These are phyloP conservation scores for Machimus rusticus DNA, from an alignment of 2,888 invertebrate species.

Conservation along the genomic window DNA sequence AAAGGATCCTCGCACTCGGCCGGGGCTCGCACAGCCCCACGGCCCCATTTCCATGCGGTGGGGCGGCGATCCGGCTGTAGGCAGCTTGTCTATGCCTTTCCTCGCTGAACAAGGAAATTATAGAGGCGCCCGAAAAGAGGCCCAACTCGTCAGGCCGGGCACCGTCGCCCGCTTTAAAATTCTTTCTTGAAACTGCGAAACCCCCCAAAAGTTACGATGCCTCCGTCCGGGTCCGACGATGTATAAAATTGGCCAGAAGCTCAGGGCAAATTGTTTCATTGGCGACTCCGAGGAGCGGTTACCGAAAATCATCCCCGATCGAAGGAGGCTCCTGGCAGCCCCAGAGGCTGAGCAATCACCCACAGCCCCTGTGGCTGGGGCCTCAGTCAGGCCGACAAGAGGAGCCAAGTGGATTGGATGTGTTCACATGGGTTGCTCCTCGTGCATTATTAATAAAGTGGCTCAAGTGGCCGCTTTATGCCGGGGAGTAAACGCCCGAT, in stretches of 20 bases:
- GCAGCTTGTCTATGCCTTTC: not conserved
- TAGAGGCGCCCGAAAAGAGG: not conserved
- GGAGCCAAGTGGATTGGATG: constrained; percentile 40
- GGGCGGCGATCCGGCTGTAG: not conserved
- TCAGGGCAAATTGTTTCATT: constrained; percentile 36
- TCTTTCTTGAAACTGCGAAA: constrained; percentile 14
- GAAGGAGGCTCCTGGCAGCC: not conserved
- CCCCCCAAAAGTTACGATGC: not conserved
- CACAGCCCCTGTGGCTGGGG: constrained; percentile 11
- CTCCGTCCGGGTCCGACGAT: constrained; percentile 16
- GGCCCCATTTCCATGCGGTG: constrained; percentile 8
- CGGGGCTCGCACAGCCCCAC: not conserved
- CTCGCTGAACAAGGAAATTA: constrained; percentile 21
- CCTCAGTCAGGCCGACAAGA: constrained; percentile 22
- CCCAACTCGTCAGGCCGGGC: not conserved
- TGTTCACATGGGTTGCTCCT: constrained; percentile 36
- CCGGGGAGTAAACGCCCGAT: not conserved
- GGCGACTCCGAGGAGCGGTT: not conserved
- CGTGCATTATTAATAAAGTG: constrained; percentile 39
- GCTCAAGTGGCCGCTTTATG: constrained; percentile 13
- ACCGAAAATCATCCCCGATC: not conserved
- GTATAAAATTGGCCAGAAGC: constrained; percentile 5
- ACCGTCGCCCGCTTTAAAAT: not conserved
- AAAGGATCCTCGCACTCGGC: not conserved
- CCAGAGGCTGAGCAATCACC: constrained; percentile 13